Base-by-base conservation (phyloP, 1,140 invertebrate species). In the Ceratina australensis region DNA sequence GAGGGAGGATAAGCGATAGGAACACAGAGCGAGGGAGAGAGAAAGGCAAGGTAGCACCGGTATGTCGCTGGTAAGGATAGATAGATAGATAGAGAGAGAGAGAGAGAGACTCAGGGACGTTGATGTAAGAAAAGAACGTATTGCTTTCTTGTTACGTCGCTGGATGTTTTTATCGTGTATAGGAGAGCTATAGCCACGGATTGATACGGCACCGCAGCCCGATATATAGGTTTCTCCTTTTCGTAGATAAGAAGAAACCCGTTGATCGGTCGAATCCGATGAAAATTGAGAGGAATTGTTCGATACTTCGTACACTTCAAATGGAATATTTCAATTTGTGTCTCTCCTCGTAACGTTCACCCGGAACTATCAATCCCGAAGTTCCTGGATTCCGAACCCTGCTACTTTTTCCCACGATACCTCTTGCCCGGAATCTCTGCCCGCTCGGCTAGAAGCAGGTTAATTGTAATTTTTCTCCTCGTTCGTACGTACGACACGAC, bases 51-150 rank as follows among this genome's bases (percentile, higher is more conserved):
- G 33, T 42, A 42, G 33, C 33, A 42, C 5, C 33, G 33, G 33
- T 42, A 10, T 42, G 5, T 42, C 33, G 33, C 10, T n/a, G 4
- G 52, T 5, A n/a, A 54, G 4, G n/a, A 42, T 42, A 10, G 42
- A 3, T 59, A 13, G 26, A 75, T 61, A 33, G 33, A 24, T n/a
- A n/a, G n/a, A n/a, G n/a, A n/a, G 74, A 18, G 65, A 13, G 16
- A 42, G 33, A 65, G 20, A 67, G 18, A 61, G 49, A 42, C 13
- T 15, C 79, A 10, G 33, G 10, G 66, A 67, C 66, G 47, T 66
- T 24, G 72, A 83, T 59, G 52, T 83, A 80, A 83, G 72, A 80
- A 80, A 68, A 52, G 66, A 84, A 74, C 60, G 42, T 84, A 84
- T 84, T 74, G 79, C 73, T 74, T 69, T 76, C 57, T 68, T 74